Conservation (phyloP, 2,113 vertebrate genomes). For the Plectropomus leopardus region DNA sequence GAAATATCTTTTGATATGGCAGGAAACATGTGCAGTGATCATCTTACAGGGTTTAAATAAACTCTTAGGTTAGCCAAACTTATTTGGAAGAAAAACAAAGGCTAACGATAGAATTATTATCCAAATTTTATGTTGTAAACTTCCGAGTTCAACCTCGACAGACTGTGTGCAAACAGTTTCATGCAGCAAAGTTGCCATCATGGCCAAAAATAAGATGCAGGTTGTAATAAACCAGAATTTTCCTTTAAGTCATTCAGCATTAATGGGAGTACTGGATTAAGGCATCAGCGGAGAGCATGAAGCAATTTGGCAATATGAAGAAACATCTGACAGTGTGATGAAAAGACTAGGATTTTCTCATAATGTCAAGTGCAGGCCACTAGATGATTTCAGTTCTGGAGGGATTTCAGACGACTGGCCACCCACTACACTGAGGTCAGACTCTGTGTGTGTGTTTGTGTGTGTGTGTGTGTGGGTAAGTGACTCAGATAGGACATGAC, state of each 20-base stretch:
- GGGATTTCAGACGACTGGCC: constrained; percentile 57
- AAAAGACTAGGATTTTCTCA: constrained; percentile 53
- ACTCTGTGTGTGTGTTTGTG: constrained; percentile 39
- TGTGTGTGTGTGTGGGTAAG: background rate
- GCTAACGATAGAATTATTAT: background rate
- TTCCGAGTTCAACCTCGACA: background rate
- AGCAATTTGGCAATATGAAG: constrained; percentile 42
- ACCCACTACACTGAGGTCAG: constrained; percentile 74
- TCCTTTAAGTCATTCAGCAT: constrained; percentile 26
- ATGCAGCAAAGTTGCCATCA: background rate
- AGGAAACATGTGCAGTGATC: constrained; percentile 1
- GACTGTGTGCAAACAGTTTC: background rate
- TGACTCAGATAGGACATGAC: constrained; percentile 67
- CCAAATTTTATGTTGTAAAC: background rate
- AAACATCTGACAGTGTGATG: constrained; percentile 42
- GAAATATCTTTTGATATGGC: background rate
- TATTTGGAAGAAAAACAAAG: too few relatives aligned
- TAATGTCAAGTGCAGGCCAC: constrained; percentile 60
- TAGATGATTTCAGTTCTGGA: constrained; percentile 65
- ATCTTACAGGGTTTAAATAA: background rate
- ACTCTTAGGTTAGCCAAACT: background rate
- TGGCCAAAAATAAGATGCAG: constrained; percentile 5
- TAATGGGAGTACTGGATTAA: constrained; percentile 15
- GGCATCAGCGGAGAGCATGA: constrained; percentile 29
- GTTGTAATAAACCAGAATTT: constrained; percentile 26